A percentile compares a stretch with the other conserved stretches of the same genome.
These are phyloP conservation scores for Aplidium turbinatum DNA, from an alignment of 23 tunicate genomes.

Conservation along the genomic window DNA sequence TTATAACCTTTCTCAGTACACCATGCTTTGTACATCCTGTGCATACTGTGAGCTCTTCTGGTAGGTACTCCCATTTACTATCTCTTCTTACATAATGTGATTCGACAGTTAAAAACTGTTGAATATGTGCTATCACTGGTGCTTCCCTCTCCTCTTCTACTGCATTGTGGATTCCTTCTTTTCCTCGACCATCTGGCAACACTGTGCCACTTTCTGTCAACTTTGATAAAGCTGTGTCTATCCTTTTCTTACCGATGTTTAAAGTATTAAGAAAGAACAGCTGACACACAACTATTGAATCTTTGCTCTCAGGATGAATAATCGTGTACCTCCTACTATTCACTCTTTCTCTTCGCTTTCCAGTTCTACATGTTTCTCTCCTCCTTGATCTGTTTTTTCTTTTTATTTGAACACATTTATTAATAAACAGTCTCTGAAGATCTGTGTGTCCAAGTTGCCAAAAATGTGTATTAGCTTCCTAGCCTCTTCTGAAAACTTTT, in stretches of 20 bases:
- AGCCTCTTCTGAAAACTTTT: no score
- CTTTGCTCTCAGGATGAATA: not conserved
- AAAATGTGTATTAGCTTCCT: no score
- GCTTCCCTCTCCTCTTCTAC: conserved; percentile 7
- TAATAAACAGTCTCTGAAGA: no score
- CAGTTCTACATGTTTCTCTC: no score
- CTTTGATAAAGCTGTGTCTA: conserved; percentile 13
- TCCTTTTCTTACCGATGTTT: conserved; percentile 16
- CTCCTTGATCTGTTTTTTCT: no score
- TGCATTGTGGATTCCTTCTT: conserved; percentile 9
- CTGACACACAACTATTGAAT: not conserved
- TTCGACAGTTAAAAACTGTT: conserved; percentile 21
- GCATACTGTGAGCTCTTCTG: conserved; percentile 18
- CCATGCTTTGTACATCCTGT: conserved; percentile 3
- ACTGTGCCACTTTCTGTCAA: conserved; percentile 6
- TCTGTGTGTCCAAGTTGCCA: no score
- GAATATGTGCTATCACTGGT: conserved; percentile 10
- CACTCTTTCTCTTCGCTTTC: not conserved
- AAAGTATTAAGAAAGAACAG: not conserved
- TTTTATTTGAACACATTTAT: no score
- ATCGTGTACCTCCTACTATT: not conserved
- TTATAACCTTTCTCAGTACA: no score
- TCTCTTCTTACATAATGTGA: conserved; percentile 28
- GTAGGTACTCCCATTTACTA: conserved; percentile 1
- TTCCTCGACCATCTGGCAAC: conserved; percentile 12